Percentiles rank a stretch among this genome's conserved stretches.
Evolutionary conservation across 37 sponge, comb jelly and placozoan species (phyloP).

Genomic region (Cladorhizidae sp.): DNA sequence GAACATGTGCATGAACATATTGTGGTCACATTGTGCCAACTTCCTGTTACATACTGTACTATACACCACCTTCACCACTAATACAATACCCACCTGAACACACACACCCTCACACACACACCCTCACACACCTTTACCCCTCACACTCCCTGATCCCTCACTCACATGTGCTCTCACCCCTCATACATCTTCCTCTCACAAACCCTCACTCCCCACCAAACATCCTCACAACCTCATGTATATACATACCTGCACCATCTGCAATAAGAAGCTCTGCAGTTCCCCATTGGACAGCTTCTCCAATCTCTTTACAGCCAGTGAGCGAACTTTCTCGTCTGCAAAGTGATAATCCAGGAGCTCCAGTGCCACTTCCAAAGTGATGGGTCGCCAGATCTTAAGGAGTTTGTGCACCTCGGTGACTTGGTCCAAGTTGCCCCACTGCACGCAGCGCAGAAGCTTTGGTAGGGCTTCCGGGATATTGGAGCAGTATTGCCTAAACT

Average conservation of each 20-base stretch:
- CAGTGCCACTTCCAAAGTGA: constrained; percentile 78
- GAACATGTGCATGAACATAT: too few relatives aligned
- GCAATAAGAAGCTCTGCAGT: constrained; percentile 73
- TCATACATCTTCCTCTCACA: too few relatives aligned
- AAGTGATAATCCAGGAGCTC: constrained; percentile 90
- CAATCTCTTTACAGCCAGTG: constrained; percentile 78
- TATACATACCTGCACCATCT: constrained; percentile 77
- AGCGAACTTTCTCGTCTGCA: constrained; percentile 89
- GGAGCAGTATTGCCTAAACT: constrained; percentile 57
- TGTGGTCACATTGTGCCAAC: too few relatives aligned
- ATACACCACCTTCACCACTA: too few relatives aligned
- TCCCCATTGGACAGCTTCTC: constrained; percentile 77
- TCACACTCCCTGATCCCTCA: not conserved
- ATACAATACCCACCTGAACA: too few relatives aligned
- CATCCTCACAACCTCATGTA: not conserved
- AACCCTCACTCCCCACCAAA: not conserved
- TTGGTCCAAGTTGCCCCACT: constrained; percentile 82
- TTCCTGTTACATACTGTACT: too few relatives aligned
- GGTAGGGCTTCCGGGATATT: constrained; percentile 82
- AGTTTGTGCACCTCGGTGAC: constrained; percentile 47
- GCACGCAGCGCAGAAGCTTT: constrained; percentile 78
- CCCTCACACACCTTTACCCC: not conserved
- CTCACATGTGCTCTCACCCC: too few relatives aligned
- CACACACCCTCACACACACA: not conserved
- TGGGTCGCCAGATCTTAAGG: constrained; percentile 66